Evolutionary conservation across 1,140 invertebrate species (phyloP), one percentile per base, ranked within the genome.

Genomic region (Drosophila tsacasi): DNA sequence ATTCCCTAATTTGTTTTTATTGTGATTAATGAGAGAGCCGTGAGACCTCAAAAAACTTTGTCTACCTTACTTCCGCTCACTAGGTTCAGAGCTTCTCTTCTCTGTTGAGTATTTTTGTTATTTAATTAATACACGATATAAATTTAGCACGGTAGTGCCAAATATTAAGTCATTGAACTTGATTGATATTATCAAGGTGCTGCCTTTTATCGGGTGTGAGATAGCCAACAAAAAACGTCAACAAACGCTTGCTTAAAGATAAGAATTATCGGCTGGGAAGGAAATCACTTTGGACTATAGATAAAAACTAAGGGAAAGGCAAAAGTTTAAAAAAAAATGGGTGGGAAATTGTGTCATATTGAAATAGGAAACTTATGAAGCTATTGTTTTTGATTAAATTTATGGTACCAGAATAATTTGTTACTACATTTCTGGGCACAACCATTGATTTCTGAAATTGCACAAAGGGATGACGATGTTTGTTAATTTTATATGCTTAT

Each of bases 1-100:
- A 82, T 82, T 81, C 64, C 46, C 86, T 90, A 90, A 90, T 90
- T 90, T 85, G 59, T 85, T 90, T 90, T 85, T 90, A 90, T 90
- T 90, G 81, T 90, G 85, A 90, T 90, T 90, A 85, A 90, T 90
- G 81, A 47, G 30, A 62, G 47, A 63, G 57, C 52, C 73, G 63
- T 81, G 77, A 61, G 66, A 25, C 10, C n/a, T 21, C 27, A 30
- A 32, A 72, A 23, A 21, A 37, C 27, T 39, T 52, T 35, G 27
- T 55, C 50, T 49, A 27, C 40, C 42, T 65, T 17, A 5, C 25
- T 42, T 68, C n/a, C 35, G 12, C 35, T 17, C 46, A 21, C 9
- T 2, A 19, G 21, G 15, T 13, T 37, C 35, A 13, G 35, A 37
- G 35, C 35, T 12, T 10, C 15, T 69, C 17, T 30, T 39, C 25